phyloP scores from a whole-genome alignment of 2,113 vertebrate species.

The Hydrochoerus hydrochaeris region DNA sequence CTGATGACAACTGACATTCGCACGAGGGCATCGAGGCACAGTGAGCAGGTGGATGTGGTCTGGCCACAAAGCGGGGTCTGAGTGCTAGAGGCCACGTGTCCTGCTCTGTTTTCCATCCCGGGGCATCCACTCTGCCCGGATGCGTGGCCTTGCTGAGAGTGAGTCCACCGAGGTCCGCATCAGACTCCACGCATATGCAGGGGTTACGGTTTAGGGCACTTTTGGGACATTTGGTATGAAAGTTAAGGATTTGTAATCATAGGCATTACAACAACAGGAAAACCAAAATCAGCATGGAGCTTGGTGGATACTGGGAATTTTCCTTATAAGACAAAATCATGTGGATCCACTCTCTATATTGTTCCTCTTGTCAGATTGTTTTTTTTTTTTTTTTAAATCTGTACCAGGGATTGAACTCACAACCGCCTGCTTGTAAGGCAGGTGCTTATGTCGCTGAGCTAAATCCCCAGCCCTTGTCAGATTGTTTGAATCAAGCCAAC shows the following conservation, averaged over 20 bases:
- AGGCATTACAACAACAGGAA: neutral
- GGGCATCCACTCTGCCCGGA: neutral
- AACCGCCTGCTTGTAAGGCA: no score
- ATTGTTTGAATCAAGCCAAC: neutral
- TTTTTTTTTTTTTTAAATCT: no score
- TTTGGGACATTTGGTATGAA: neutral
- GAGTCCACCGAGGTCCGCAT: neutral
- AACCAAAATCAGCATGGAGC: neutral
- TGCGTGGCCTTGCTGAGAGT: fast-evolving
- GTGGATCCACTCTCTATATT: neutral
- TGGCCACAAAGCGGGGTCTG: neutral
- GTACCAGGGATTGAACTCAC: no score
- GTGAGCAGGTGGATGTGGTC: neutral
- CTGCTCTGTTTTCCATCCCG: neutral
- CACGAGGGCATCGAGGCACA: neutral
- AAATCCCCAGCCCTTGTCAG: no score
- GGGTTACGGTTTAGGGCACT: neutral
- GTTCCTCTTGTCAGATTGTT: neutral
- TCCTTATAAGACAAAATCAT: neutral
- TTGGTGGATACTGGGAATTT: neutral
- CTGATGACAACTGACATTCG: neutral
- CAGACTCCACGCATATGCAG: neutral
- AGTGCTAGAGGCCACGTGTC: neutral
- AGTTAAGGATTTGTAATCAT: neutral
- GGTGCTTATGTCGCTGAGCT: no score